Conservation (phyloP, 2,888 invertebrate species). For the Apeira syringaria region DNA sequence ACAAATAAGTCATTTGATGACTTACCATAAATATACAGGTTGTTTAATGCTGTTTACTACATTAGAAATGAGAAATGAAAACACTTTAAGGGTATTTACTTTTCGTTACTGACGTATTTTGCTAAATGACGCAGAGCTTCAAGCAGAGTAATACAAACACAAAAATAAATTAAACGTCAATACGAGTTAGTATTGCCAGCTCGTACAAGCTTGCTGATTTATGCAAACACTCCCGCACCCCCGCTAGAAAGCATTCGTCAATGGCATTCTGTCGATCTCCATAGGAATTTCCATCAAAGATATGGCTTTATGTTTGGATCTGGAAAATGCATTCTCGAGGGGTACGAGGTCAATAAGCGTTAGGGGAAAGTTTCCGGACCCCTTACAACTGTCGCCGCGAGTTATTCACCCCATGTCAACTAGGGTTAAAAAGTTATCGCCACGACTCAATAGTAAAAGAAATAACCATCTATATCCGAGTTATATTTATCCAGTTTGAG, state of each 20-base stretch:
- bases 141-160: conserved; percentile 16
- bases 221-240: conserved; percentile 33
- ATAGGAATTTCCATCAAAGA: conserved; percentile 55
- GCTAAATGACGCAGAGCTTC: conserved; percentile 6
- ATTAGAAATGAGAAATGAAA: no score
- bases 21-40: no score
- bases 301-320: conserved; percentile 51
- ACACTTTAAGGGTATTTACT: no score
- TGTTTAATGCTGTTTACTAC: no score
- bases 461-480: conserved; percentile 50
- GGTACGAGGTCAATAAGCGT: conserved; percentile 68
- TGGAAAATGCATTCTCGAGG: conserved; percentile 62
- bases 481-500: conserved; percentile 32
- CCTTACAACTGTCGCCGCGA: conserved; percentile 70
- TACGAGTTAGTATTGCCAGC: conserved; percentile 12
- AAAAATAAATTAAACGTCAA: conserved; percentile 19
- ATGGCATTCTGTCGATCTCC: conserved; percentile 54
- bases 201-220: conserved; percentile 30
- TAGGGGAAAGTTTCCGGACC: conserved; percentile 60
- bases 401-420: conserved; percentile 73
- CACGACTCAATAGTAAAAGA: conserved; percentile 59
- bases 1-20: no score
- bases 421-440: conserved; percentile 73
- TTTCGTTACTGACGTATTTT: conserved; percentile 1
- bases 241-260: conserved; percentile 45